Percentiles rank a stretch among this genome's conserved stretches.
Conservation (phyloP, 1,140 invertebrate species). For the Holotrichia oblita region DNA sequence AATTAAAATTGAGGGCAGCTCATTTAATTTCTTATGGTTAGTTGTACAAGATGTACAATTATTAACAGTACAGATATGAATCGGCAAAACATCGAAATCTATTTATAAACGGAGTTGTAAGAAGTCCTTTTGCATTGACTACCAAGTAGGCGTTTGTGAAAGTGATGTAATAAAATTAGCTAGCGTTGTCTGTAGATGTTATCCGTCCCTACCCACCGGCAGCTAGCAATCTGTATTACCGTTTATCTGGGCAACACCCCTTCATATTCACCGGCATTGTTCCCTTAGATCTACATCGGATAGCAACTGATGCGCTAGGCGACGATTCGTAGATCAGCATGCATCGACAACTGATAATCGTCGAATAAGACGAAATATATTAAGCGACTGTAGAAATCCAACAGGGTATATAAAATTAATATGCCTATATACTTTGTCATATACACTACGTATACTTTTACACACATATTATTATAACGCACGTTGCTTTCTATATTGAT, state of each 20-base stretch:
- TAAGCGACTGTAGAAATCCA: not conserved
- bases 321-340: not conserved
- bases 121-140: slow-evolving; percentile 23
- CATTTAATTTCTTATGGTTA: too few species aligned
- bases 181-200: slow-evolving; percentile 34
- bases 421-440: not conserved
- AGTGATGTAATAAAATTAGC: slow-evolving; percentile 41
- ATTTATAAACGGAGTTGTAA: slow-evolving; percentile 34
- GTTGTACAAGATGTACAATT: not conserved
- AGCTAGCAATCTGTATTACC: slow-evolving; percentile 28
- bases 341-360: not conserved
- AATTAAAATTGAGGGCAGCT: too few species aligned
- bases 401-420: not conserved
- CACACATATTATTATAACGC: not conserved
- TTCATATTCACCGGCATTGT: slow-evolving; percentile 35
- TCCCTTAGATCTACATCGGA: slow-evolving; percentile 15
- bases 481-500: not conserved
- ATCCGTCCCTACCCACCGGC: slow-evolving; percentile 37
- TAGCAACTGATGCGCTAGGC: not conserved
- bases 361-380: not conserved
- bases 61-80: not conserved
- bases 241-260: slow-evolving; percentile 11
- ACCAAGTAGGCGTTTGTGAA: slow-evolving; percentile 36
- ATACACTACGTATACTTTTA: not conserved
- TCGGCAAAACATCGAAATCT: not conserved